These are phyloP conservation scores for Pholis gunnellus DNA, from an alignment of 2,113 vertebrate genomes.

Conservation along the genomic window DNA sequence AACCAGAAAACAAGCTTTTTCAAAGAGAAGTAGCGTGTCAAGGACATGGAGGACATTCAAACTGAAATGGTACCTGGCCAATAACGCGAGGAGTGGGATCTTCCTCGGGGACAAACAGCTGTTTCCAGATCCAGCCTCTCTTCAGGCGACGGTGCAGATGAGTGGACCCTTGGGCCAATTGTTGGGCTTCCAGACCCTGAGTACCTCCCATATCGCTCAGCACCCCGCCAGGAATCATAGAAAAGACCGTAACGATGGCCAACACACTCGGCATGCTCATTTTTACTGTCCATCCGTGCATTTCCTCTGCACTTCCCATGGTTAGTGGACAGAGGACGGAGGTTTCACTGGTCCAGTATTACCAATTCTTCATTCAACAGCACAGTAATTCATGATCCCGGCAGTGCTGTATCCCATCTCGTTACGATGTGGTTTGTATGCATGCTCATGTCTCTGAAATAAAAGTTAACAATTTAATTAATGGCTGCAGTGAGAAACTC, in stretches of 20 bases:
- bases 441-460: slow-evolving; percentile 64
- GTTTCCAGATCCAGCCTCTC: slow-evolving; percentile 90
- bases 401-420: slow-evolving; percentile 46
- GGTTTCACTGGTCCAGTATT: slow-evolving; percentile 30
- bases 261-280: slow-evolving; percentile 77
- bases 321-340: slow-evolving; percentile 25
- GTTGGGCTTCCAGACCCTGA: slow-evolving; percentile 52
- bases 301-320: slow-evolving; percentile 61
- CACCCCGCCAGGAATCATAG: slow-evolving; percentile 74
- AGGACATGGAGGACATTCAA: slow-evolving; percentile 72
- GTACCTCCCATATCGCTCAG: slow-evolving; percentile 58
- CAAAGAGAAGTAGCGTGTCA: slow-evolving; percentile 41
- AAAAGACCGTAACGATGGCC: slow-evolving; percentile 69
- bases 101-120: slow-evolving; percentile 90
- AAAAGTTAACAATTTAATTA: slow-evolving; percentile 61
- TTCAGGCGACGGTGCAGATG: slow-evolving; percentile 80
- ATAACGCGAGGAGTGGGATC: slow-evolving; percentile 77
- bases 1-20: slow-evolving; percentile 42
- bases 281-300: slow-evolving; percentile 63
- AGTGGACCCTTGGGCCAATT: slow-evolving; percentile 34
- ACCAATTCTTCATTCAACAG: slow-evolving; percentile 49
- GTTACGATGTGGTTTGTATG: slow-evolving; percentile 44
- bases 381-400: slow-evolving; percentile 49
- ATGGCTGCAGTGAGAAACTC: slow-evolving; percentile 22
- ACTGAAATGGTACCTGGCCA: slow-evolving; percentile 87